Evolutionary conservation across 1,140 invertebrate species (phyloP).

Genomic region (Drosophila seguyi): DNA sequence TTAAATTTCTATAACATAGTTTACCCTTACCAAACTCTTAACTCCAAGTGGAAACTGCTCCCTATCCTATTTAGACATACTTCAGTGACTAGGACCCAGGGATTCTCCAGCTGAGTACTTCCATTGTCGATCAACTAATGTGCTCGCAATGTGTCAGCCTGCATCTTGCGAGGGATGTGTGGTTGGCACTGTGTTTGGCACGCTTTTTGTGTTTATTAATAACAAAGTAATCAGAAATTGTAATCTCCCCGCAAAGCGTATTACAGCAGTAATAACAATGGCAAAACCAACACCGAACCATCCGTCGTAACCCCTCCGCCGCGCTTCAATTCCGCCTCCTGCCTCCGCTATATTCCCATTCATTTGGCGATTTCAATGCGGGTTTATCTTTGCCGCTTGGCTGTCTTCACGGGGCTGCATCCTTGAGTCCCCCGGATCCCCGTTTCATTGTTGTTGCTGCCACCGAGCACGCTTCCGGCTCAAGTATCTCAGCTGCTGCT

Average conservation of each 20-base stretch:
- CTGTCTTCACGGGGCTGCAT: conserved; percentile 46
- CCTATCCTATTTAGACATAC: conserved; percentile 1
- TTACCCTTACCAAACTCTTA: neutral
- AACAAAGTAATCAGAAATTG: conserved; percentile 83
- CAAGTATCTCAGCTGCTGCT: conserved; percentile 53
- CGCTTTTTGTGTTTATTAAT: conserved; percentile 81
- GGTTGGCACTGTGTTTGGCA: conserved; percentile 46
- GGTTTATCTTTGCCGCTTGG: conserved; percentile 49
- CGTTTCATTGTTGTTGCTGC: conserved; percentile 47
- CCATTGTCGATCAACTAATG: conserved; percentile 22
- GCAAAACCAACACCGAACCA: conserved; percentile 56
- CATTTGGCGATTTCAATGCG: conserved; percentile 48
- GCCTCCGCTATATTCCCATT: conserved; percentile 17
- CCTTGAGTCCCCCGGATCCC: conserved; percentile 40
- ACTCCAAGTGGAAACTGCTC: neutral
- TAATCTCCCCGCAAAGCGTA: conserved; percentile 78
- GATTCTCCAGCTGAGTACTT: conserved; percentile 10
- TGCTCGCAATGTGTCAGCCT: conserved; percentile 22
- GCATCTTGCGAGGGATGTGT: conserved; percentile 24
- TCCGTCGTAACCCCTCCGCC: conserved; percentile 1
- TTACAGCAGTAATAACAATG: conserved; percentile 81
- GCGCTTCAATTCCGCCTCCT: conserved; percentile 1
- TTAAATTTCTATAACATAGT: neutral
- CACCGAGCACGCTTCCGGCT: conserved; percentile 66
- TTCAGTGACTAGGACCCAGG: neutral